phyloP scores from a whole-genome alignment of 2,888 invertebrate genomes.

The Melinaea marsaeus region DNA sequence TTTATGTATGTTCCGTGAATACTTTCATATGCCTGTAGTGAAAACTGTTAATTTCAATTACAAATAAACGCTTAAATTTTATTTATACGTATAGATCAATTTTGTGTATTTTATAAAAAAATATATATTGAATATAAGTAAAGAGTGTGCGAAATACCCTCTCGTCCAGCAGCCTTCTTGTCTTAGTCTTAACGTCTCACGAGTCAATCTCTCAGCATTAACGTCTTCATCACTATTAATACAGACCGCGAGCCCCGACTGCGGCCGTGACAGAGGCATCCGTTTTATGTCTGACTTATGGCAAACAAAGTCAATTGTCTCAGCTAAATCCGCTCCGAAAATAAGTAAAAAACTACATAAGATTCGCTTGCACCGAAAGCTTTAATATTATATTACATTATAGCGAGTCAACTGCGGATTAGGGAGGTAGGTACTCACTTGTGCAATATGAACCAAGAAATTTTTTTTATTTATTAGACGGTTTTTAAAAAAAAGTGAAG shows the following conservation, averaged over 20 bases:
- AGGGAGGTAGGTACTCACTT: background rate
- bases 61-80: too few species aligned
- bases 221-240: slow-evolving; percentile 59
- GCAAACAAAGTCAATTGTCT: slow-evolving; percentile 69
- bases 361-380: slow-evolving; percentile 14
- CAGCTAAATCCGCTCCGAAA: slow-evolving; percentile 59
- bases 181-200: slow-evolving; percentile 18
- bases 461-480: too few species aligned
- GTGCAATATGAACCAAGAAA: too few species aligned
- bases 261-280: slow-evolving; percentile 59
- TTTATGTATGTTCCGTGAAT: too few species aligned
- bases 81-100: too few species aligned
- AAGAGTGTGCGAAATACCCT: slow-evolving; percentile 7
- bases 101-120: too few species aligned
- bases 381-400: slow-evolving; percentile 8
- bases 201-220: slow-evolving; percentile 36
- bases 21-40: too few species aligned
- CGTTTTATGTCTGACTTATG: slow-evolving; percentile 71
- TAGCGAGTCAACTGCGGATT: too few species aligned
- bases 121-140: background rate
- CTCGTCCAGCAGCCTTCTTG: slow-evolving; percentile 10
- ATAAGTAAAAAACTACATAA: slow-evolving; percentile 43
- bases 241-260: slow-evolving; percentile 46
- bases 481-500: too few species aligned
- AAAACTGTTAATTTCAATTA: too few species aligned